phyloP scores from a whole-genome alignment of 1,140 invertebrate species.

The Drosophila elegans region DNA sequence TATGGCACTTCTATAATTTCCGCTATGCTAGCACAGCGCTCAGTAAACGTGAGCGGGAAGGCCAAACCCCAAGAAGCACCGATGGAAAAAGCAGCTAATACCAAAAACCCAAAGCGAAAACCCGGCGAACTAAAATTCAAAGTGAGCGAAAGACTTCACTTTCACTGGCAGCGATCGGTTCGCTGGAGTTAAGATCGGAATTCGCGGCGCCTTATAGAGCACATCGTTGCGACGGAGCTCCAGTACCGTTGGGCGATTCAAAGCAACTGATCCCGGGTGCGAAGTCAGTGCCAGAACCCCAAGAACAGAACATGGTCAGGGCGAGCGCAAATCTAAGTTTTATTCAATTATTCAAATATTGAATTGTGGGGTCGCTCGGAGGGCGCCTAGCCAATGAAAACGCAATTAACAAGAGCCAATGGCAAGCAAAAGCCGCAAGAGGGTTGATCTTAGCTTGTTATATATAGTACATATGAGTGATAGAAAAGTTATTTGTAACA shows the following conservation, averaged over 20 bases:
- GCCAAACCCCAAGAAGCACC: slow-evolving; percentile 10
- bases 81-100: slow-evolving; percentile 31
- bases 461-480: no score
- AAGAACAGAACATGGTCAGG: slow-evolving; percentile 18
- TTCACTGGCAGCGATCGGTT: slow-evolving; percentile 51
- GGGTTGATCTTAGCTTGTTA: slow-evolving; percentile 9
- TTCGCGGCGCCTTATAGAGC: slow-evolving; percentile 43
- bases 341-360: slow-evolving; percentile 81
- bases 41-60: slow-evolving; percentile 43
- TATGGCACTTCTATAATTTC: slow-evolving; percentile 63
- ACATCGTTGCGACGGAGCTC: slow-evolving; percentile 34
- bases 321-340: slow-evolving; percentile 65
- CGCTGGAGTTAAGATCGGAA: slow-evolving; percentile 26
- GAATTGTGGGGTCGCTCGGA: slow-evolving; percentile 50
- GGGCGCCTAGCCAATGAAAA: slow-evolving; percentile 65
- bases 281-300: slow-evolving; percentile 31
- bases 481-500: no score
- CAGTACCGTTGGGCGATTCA: slow-evolving; percentile 60
- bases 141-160: slow-evolving; percentile 52
- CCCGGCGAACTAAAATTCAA: slow-evolving; percentile 33
- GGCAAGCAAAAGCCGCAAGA: slow-evolving; percentile 15
- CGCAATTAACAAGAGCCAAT: slow-evolving; percentile 71
- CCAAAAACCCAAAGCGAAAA: slow-evolving; percentile 23
- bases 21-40: slow-evolving; percentile 31
- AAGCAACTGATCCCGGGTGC: slow-evolving; percentile 46